Evolutionary conservation across 35 echinoderm and acorn worm genomes (phyloP).

Genomic region (Anneissia japonica): DNA sequence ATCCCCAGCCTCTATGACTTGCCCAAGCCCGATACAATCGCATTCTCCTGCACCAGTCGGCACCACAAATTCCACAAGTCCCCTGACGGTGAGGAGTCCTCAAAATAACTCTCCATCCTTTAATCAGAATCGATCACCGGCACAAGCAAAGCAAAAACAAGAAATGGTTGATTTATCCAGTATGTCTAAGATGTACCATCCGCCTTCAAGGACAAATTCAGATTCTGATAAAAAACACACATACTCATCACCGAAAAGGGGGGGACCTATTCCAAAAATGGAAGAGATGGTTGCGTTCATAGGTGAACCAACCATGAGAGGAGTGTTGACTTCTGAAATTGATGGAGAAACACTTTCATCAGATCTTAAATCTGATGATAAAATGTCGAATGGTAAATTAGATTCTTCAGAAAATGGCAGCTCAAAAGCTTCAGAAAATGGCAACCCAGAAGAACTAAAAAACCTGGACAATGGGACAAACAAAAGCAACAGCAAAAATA

Average conservation of each 20-base stretch:
- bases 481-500: not conserved
- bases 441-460: not conserved
- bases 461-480: not conserved
- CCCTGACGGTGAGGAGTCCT: not conserved
- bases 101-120: not conserved
- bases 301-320: not conserved
- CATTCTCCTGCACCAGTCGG: not conserved
- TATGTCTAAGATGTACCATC: not conserved
- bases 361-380: not conserved
- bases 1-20: not conserved
- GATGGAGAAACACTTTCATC: not conserved
- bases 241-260: not conserved
- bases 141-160: not conserved
- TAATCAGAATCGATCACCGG: not conserved
- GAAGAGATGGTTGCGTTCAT: constrained; percentile 21
- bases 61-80: not conserved
- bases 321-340: not conserved
- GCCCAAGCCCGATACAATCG: constrained; percentile 9
- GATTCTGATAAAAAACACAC: not conserved
- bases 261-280: constrained; percentile 12
- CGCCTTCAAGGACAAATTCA: not conserved
- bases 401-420: not conserved
- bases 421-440: not conserved
- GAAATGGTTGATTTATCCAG: not conserved
- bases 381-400: not conserved